Conservation (phyloP, 2,113 vertebrate genomes). For the Psilopsiagon aymara region DNA sequence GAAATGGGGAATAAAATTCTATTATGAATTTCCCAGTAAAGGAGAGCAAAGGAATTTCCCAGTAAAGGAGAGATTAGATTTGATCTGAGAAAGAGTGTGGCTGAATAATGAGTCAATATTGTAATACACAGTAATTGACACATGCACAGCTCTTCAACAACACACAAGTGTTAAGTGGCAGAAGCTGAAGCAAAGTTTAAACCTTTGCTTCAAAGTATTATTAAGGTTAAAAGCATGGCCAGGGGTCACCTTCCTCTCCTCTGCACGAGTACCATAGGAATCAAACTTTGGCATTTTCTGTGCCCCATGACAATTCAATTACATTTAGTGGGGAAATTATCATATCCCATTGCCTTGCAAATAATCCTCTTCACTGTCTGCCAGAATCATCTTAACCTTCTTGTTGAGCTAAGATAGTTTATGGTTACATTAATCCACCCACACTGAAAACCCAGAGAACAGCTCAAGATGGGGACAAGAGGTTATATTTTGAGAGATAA, state of each 20-base stretch:
- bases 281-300: background rate
- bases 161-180: background rate
- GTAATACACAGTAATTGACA: background rate
- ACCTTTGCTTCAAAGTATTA: background rate
- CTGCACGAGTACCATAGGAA: background rate
- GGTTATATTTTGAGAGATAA: background rate
- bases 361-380: slow-evolving; percentile 48
- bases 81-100: background rate
- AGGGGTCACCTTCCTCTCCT: background rate
- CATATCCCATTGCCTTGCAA: slow-evolving; percentile 37
- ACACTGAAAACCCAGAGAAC: background rate
- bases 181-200: background rate
- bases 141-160: background rate
- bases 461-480: background rate
- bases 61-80: background rate
- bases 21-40: background rate
- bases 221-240: background rate
- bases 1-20: background rate
- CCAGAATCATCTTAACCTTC: slow-evolving; percentile 26
- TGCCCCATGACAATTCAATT: slow-evolving; percentile 35
- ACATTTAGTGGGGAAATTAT: slow-evolving; percentile 22
- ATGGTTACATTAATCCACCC: background rate
- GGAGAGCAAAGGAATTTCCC: background rate
- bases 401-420: background rate
- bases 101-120: background rate